These are phyloP conservation scores for Pseudorasbora parva DNA, from an alignment of 2,113 vertebrate species.

Conservation along the genomic window DNA sequence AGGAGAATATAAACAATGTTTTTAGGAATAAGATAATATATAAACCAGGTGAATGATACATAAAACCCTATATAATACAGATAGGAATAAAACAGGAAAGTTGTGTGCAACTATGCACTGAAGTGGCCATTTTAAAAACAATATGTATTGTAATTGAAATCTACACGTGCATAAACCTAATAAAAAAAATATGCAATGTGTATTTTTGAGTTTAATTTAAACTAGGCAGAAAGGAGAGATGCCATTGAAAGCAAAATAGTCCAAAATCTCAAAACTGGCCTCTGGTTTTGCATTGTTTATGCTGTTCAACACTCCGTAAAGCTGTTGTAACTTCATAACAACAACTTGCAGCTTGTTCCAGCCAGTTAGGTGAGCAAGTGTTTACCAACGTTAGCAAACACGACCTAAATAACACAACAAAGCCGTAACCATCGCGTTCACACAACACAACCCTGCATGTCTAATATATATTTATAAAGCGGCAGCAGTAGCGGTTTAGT, in stretches of 20 bases:
- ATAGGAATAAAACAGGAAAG: not conserved
- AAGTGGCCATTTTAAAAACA: not conserved
- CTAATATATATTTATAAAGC: not conserved
- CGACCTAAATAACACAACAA: constrained; percentile 25
- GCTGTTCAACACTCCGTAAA: not conserved
- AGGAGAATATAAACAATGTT: no score
- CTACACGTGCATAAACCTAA: not conserved
- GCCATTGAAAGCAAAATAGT: not conserved
- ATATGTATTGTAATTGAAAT: not conserved
- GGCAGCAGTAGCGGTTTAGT: not conserved
- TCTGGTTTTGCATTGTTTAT: not conserved
- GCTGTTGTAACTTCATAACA: constrained; percentile 21
- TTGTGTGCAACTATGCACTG: not conserved
- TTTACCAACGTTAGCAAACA: constrained; percentile 35
- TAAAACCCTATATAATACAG: not conserved
- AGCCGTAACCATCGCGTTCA: not conserved
- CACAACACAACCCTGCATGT: not conserved
- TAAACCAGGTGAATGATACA: no score
- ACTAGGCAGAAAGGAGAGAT: not conserved
- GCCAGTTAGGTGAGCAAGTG: constrained; percentile 27
- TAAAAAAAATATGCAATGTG: not conserved
- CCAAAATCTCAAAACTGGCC: not conserved
- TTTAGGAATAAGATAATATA: no score
- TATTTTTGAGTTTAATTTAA: not conserved
- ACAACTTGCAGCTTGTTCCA: constrained; percentile 36